phyloP scores from a whole-genome alignment of 2,797 vertebrate genomes.

The Synanceia verrucosa region DNA sequence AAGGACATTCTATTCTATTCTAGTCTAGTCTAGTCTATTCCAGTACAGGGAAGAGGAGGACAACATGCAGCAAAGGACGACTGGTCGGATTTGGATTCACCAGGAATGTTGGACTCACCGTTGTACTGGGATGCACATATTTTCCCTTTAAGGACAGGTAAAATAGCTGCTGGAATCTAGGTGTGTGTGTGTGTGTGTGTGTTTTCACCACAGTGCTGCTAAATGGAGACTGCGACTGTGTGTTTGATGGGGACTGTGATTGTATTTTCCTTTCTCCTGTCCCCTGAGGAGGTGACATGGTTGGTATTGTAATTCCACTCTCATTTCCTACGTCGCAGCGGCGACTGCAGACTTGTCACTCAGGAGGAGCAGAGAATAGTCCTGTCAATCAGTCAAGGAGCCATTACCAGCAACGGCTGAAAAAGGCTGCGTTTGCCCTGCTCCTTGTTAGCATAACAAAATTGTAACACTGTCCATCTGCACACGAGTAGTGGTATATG shows the following conservation, averaged over 20 bases:
- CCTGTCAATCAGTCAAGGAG: constrained; percentile 80
- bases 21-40: too few species aligned
- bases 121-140: too few species aligned
- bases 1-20: too few species aligned
- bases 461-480: constrained; percentile 65
- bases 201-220: constrained; percentile 20
- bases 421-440: constrained; percentile 37
- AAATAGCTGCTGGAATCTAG: constrained; percentile 22
- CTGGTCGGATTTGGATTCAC: too few species aligned
- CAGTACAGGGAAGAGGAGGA: too few species aligned
- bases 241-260: constrained; percentile 74
- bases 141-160: not conserved
- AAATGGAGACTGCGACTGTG: constrained; percentile 47
- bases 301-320: constrained; percentile 84
- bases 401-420: constrained; percentile 67
- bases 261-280: constrained; percentile 78
- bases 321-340: constrained; percentile 77
- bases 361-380: constrained; percentile 77
- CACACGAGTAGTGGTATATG: constrained; percentile 50
- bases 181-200: constrained; percentile 26
- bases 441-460: constrained; percentile 75
- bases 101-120: too few species aligned
- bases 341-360: constrained; percentile 79
- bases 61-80: too few species aligned
- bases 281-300: constrained; percentile 81